Percentiles rank a stretch among this genome's conserved stretches.
Conservation (phyloP, 1,140 invertebrate species). For the Cotesia chilonis region DNA sequence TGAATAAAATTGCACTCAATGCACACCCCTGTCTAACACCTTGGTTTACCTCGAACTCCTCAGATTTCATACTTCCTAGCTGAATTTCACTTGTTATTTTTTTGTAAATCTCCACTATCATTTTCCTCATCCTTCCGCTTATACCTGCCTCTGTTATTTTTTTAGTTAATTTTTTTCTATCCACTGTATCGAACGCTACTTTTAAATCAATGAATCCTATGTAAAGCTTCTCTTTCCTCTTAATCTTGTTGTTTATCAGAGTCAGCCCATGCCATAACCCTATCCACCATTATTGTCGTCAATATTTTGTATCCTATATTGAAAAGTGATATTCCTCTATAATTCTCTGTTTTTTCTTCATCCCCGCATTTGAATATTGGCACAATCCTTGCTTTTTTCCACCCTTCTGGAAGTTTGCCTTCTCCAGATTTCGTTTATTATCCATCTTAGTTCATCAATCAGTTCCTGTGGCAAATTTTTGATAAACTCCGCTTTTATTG, state of each 20-base stretch:
- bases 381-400: background rate
- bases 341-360: background rate
- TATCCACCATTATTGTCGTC: background rate
- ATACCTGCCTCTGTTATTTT: background rate
- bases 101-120: background rate
- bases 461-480: background rate
- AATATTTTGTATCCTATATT: conserved; percentile 11
- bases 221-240: conserved; percentile 15
- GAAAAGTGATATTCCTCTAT: conserved; percentile 7
- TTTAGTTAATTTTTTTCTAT: background rate
- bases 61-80: background rate
- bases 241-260: conserved; percentile 14
- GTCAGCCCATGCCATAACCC: conserved; percentile 1
- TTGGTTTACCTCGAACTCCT: conserved; percentile 22
- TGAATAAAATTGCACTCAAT: background rate
- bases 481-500: conserved; percentile 1
- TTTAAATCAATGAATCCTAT: conserved; percentile 25
- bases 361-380: conserved; percentile 6
- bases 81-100: background rate
- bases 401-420: background rate
- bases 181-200: conserved; percentile 8
- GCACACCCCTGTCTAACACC: conserved; percentile 32
- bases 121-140: background rate
- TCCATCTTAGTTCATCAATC: background rate
- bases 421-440: conserved; percentile 11